Conservation (phyloP, 2,797 vertebrate species). For the Macroramphosus scolopax region DNA sequence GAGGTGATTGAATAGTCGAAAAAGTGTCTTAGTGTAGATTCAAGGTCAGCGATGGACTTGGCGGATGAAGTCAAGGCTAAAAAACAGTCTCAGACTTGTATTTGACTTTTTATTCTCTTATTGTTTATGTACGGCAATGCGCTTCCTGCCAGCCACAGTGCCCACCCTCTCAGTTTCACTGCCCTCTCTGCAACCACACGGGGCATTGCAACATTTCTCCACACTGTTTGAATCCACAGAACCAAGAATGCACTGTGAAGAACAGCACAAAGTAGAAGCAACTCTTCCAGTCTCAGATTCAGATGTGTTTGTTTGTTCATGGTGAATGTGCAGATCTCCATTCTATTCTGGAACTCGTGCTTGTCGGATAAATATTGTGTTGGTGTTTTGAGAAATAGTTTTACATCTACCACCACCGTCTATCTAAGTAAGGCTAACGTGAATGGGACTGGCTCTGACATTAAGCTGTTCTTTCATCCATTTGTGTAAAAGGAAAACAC, state of each 20-base stretch:
- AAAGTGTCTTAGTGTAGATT: conserved; percentile 28
- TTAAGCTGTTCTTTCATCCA: conserved; percentile 22
- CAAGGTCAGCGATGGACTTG: conserved; percentile 42
- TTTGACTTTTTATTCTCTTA: conserved; percentile 57
- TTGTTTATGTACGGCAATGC: conserved; percentile 65
- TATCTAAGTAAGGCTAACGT: conserved; percentile 12
- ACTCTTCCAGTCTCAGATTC: conserved; percentile 35
- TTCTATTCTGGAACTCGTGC: conserved; percentile 43
- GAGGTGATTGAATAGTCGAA: conserved; percentile 26
- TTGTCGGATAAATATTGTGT: conserved; percentile 40
- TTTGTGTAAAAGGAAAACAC: conserved; percentile 10
- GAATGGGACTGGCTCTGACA: conserved; percentile 10
- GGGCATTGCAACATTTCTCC: conserved; percentile 55
- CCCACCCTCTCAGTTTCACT: conserved; percentile 70
- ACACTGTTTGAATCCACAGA: conserved; percentile 50
- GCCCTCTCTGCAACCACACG: conserved; percentile 65
- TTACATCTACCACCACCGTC: conserved; percentile 39
- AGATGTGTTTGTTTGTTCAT: conserved; percentile 30
- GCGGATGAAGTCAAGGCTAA: conserved; percentile 38
- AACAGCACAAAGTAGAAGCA: conserved; percentile 66
- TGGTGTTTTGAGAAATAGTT: conserved; percentile 37
- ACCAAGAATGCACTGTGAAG: conserved; percentile 66
- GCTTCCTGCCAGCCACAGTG: conserved; percentile 80
- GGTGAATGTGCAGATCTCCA: conserved; percentile 48
- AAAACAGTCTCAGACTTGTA: conserved; percentile 44